A percentile compares a stretch with the other conserved stretches of the same genome.
These are phyloP conservation scores for Macrotrachela quadricornifera DNA, from an alignment of 1,140 invertebrate genomes.

Conservation along the genomic window DNA sequence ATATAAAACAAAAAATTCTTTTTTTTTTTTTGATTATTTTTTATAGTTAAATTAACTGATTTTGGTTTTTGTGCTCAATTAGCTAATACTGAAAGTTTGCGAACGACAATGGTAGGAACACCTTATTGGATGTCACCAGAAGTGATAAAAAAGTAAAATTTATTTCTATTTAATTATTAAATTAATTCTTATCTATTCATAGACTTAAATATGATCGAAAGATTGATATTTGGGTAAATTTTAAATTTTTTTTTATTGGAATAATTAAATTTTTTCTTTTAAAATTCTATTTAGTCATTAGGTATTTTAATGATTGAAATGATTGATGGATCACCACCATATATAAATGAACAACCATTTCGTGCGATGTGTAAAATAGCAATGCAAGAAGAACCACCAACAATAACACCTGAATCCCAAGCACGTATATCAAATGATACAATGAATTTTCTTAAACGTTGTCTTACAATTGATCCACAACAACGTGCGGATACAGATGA, in stretches of 20 bases:
- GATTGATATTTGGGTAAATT: constrained; percentile 24
- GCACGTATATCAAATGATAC: not conserved
- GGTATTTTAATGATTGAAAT: constrained; percentile 32
- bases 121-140: constrained; percentile 31
- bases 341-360: constrained; percentile 27
- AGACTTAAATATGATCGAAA: constrained; percentile 28
- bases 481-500: constrained; percentile 6
- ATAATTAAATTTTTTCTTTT: no score
- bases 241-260: no score
- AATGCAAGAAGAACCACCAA: constrained; percentile 23
- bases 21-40: not conserved
- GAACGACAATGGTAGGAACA: constrained; percentile 30
- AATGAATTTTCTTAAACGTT: constrained; percentile 5
- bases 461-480: constrained; percentile 7
- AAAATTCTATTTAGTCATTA: constrained; percentile 14
- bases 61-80: constrained; percentile 33
- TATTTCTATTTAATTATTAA: not conserved
- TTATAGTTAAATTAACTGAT: constrained; percentile 25
- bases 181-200: not conserved
- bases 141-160: constrained; percentile 13
- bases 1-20: no score
- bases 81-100: constrained; percentile 18
- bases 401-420: constrained; percentile 12
- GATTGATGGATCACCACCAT: constrained; percentile 31
- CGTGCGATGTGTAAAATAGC: constrained; percentile 20